Base-by-base conservation (phyloP, 2,888 invertebrate species). In the Platycheirus albimanus region DNA sequence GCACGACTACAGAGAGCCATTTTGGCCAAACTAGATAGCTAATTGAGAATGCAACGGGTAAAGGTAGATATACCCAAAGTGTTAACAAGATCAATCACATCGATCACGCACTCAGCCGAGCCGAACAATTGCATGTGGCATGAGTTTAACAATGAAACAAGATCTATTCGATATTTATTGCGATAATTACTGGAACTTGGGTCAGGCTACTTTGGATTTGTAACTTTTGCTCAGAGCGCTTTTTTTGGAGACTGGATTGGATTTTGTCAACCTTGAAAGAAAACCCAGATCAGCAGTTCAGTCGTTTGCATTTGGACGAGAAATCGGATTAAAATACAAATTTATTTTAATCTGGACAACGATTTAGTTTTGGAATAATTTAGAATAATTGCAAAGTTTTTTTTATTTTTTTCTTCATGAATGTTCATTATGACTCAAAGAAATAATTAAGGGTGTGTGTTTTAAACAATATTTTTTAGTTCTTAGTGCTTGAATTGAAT, bases 81-180 rank as follows among this genome's bases (percentile, higher is more conserved):
- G 83, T 61, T 78, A 78, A 83, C 83, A 69, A 78, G 83, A 83
- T 78, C 83, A 66, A 83, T 78, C 67, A 67, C 72, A 83, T 78
- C 69, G 83, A 83, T 78, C 78, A 83, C 78, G 78, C 69, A 71
- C 56, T 71, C 72, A 54, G 17, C 43, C 13, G 10, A 45, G 30
- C 10, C 30, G 15, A 58, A 56, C 56, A 41, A 61, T 67, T 76
- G 67, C 58, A 74, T 74, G 45, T 49, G 33, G 33, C 64, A 36
- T 33, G 36, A 58, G 19, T 2, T 45, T 8, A 20, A 17, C 49
- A 33, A 28, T 15, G 11, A 28, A 67, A 69, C 61, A 28, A 45
- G 63, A 56, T 61, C 30, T 45, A 28, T 63, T 64, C 54, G 75
- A 69, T 79, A 56, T 58, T 64, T 56, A 63, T 41, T 52, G 54